phyloP scores from a whole-genome alignment of 2,888 invertebrate genomes.

The Griposia aprilina region DNA sequence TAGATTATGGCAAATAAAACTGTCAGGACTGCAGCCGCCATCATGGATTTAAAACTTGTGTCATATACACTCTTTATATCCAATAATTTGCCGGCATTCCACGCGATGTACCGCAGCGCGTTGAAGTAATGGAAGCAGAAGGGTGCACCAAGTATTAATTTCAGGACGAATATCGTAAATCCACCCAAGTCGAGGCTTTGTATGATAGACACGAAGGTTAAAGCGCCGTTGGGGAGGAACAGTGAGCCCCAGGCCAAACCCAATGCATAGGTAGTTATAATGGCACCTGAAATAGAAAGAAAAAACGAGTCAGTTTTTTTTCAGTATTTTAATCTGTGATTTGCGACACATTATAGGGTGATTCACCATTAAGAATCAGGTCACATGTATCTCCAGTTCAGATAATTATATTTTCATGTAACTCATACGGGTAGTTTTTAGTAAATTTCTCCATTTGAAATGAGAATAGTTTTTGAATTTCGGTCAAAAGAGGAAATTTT shows the following conservation, averaged over 20 bases:
- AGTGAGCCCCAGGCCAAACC: conserved; percentile 76
- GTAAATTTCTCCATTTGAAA: no score
- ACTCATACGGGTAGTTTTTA: no score
- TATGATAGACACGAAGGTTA: conserved; percentile 80
- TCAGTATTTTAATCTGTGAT: background rate
- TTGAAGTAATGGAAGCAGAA: conserved; percentile 82
- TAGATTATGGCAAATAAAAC: conserved; percentile 74
- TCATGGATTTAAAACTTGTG: conserved; percentile 71
- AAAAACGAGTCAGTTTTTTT: background rate
- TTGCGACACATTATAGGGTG: background rate
- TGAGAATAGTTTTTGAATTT: no score
- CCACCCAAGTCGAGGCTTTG: conserved; percentile 79
- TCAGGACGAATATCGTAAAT: conserved; percentile 70
- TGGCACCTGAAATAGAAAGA: conserved; percentile 74
- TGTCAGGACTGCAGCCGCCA: conserved; percentile 60
- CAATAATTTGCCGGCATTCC: conserved; percentile 76
- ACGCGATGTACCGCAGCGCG: conserved; percentile 80
- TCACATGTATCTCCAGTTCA: background rate
- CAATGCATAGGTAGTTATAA: conserved; percentile 74
- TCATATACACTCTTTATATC: conserved; percentile 71
- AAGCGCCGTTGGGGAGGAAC: conserved; percentile 81
- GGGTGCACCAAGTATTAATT: conserved; percentile 76
- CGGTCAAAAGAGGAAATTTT: no score
- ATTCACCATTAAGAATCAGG: background rate
- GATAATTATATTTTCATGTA: background rate